These are phyloP conservation scores for Brachionus manjavacas DNA, from an alignment of 1,140 invertebrate species.

Conservation along the genomic window DNA sequence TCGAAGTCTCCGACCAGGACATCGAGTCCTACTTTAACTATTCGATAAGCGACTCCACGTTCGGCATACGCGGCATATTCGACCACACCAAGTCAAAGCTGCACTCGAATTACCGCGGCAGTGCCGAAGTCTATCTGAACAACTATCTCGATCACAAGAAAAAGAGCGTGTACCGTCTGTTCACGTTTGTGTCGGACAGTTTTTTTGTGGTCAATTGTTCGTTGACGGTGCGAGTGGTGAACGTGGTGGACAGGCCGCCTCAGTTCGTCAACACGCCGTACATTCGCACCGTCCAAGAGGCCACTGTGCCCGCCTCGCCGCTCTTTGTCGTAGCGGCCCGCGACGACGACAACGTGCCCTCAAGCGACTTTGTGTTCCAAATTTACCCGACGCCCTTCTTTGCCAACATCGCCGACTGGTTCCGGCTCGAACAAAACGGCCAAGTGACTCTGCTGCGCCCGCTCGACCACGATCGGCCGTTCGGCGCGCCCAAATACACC, in stretches of 20 bases:
- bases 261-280: constrained; percentile 24
- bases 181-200: constrained; percentile 18
- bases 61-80: constrained; percentile 22
- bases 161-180: background rate
- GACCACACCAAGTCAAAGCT: background rate
- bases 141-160: constrained; percentile 16
- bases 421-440: constrained; percentile 20
- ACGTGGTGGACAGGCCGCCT: background rate
- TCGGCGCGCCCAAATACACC: background rate
- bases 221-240: background rate
- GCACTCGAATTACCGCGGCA: background rate
- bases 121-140: constrained; percentile 15
- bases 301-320: background rate
- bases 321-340: background rate
- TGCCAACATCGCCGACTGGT: background rate
- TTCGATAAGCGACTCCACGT: constrained; percentile 22
- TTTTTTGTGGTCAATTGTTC: background rate
- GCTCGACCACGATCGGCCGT: background rate
- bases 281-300: background rate
- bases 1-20: constrained; percentile 18
- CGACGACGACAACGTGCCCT: background rate
- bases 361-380: background rate
- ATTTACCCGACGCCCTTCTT: constrained; percentile 9
- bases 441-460: background rate
- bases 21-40: constrained; percentile 36